Conservation (phyloP, 1,140 invertebrate species). For the Cherax destructor region DNA sequence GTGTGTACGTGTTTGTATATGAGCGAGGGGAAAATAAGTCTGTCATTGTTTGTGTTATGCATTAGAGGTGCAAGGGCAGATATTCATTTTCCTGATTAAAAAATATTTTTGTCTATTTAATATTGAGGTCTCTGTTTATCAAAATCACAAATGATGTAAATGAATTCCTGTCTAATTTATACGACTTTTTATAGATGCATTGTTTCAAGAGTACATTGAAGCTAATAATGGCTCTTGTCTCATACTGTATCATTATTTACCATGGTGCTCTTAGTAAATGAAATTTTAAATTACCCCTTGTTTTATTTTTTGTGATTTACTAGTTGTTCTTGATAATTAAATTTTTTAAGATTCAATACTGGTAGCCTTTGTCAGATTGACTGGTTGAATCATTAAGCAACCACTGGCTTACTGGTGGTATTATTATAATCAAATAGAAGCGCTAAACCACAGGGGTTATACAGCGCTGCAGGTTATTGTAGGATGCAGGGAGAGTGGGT, state of each 20-base stretch:
- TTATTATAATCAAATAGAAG: too few species aligned
- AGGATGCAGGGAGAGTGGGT: too few species aligned
- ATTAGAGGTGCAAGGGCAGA: conserved; percentile 12
- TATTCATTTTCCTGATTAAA: conserved; percentile 19
- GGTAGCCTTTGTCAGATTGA: too few species aligned
- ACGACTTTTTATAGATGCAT: conserved; percentile 43
- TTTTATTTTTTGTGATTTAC: background rate
- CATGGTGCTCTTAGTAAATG: conserved; percentile 54
- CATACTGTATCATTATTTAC: conserved; percentile 56
- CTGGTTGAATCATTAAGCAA: too few species aligned
- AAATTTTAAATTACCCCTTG: conserved; percentile 29
- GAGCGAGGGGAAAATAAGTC: background rate
- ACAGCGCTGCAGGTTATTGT: too few species aligned
- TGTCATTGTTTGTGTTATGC: conserved; percentile 27
- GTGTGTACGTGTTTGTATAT: background rate
- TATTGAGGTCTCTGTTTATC: conserved; percentile 23
- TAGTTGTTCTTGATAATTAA: too few species aligned
- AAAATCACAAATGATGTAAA: conserved; percentile 32
- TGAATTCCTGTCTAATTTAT: conserved; percentile 42
- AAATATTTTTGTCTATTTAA: conserved; percentile 23
- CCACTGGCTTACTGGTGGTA: too few species aligned
- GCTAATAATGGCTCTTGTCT: conserved; percentile 30
- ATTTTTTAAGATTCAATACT: too few species aligned
- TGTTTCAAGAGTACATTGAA: conserved; percentile 28
- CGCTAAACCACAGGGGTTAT: too few species aligned